Conservation (phyloP, 1,140 invertebrate species). For the Drosophila azteca region DNA sequence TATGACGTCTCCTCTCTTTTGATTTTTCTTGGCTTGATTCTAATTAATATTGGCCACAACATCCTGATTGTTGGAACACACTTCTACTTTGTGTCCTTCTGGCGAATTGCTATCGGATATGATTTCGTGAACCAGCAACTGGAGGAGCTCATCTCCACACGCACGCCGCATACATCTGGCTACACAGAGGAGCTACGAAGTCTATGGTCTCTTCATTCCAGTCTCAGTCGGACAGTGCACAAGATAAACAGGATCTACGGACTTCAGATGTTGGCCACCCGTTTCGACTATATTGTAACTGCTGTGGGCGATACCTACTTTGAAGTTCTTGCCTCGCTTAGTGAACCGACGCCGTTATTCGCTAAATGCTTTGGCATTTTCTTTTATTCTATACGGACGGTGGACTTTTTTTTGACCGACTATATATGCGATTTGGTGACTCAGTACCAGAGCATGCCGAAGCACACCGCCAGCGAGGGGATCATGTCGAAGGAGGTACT, state of each 20-base stretch:
- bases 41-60: background rate
- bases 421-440: constrained; percentile 39
- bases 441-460: constrained; percentile 22
- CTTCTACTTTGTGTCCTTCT: constrained; percentile 35
- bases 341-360: background rate
- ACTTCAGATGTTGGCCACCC: constrained; percentile 26
- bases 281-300: constrained; percentile 37
- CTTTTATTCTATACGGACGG: constrained; percentile 1
- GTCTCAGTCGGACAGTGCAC: constrained; percentile 3
- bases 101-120: constrained; percentile 38
- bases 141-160: background rate
- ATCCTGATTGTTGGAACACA: constrained; percentile 3
- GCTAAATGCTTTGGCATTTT: background rate
- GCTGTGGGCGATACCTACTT: constrained; percentile 29
- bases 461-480: constrained; percentile 4
- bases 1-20: no score
- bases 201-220: constrained; percentile 38
- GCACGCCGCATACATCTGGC: background rate
- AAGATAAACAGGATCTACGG: constrained; percentile 42
- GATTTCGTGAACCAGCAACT: constrained; percentile 22
- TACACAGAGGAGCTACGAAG: background rate
- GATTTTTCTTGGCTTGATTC: rapidly evolving
- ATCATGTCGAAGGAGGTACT: constrained; percentile 34
- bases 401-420: constrained; percentile 52
- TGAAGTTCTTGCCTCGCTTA: constrained; percentile 23